Conservation (phyloP, 2,113 vertebrate species). For the Aegotheles bennettii region DNA sequence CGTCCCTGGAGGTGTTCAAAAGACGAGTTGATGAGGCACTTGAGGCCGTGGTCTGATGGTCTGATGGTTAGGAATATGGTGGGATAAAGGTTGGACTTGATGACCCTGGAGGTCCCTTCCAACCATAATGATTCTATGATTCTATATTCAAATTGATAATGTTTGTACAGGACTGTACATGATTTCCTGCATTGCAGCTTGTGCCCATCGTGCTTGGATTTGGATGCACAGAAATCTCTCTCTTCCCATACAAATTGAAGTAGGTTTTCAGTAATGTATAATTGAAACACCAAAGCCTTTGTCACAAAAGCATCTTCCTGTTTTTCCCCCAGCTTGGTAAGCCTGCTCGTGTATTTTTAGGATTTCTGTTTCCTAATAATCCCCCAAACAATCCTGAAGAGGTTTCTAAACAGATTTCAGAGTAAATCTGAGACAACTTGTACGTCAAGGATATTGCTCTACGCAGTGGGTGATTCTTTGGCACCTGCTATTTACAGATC, state of each 20-base stretch:
- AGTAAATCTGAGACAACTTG: neutral
- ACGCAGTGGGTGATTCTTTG: neutral
- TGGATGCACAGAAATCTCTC: neutral
- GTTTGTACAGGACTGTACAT: neutral
- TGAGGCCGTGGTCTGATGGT: too few species aligned
- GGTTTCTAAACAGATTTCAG: neutral
- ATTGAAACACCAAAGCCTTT: conserved; percentile 37
- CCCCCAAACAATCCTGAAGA: neutral
- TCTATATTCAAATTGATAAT: neutral
- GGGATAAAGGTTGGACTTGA: too few species aligned
- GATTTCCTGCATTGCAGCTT: neutral
- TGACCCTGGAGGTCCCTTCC: too few species aligned
- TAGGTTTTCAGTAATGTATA: conserved; percentile 21
- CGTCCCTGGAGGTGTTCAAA: too few species aligned
- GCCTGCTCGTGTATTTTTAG: conserved; percentile 20
- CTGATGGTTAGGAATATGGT: too few species aligned
- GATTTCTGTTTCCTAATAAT: conserved; percentile 12
- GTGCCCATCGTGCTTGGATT: neutral
- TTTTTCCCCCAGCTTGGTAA: neutral
- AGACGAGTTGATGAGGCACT: too few species aligned
- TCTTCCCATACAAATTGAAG: neutral
- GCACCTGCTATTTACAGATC: neutral
- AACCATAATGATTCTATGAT: too few species aligned
- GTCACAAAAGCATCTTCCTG: conserved; percentile 14
- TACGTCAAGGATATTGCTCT: neutral